Evolutionary conservation across 2,113 vertebrate species (phyloP), one percentile per base, ranked within the genome.

Genomic region (Hystrix cristata): DNA sequence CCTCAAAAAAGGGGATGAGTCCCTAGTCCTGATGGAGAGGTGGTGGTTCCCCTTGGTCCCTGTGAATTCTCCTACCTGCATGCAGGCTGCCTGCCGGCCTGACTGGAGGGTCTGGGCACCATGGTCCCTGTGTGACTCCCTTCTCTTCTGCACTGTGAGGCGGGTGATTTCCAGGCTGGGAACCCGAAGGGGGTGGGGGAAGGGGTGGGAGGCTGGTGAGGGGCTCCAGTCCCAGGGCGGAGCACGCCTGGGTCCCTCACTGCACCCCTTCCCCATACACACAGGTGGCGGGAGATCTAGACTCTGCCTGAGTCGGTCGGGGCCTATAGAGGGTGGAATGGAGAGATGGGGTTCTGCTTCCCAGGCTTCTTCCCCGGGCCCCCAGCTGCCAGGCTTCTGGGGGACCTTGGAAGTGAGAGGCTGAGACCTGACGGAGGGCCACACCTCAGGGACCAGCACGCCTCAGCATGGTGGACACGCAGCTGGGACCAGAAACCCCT

Each of bases 61-160:
- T 74, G 3, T 78, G 59, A 82, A 78, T 84, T 79, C 38, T 88
- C 29, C 90, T 43, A 34, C 14, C 31, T 38, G 31, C 34, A 7
- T 64, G 11, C 5, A 25, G 38, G n/a, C 29, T 0, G 0, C 31
- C 57, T 46, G 27, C 48, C 55, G 2, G 38, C 38, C 38, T 38
- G 38, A 38, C 55, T 57, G 4, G 2, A 57, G 55, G 55, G 55
- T 57, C 16, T 10, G 55, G 55, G 16, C 16, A 16, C 16, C 10
- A 16, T 57, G 38, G 0, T 65, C 19, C 34, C 0, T 62, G 27
- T 81, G 55, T 27, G 14, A 19, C 27, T 59, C 21, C 25, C 21
- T 43, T 72, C 7, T 21, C 15, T 38, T 38, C 62, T 78, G 43
- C 1, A 46, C 53, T 8, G 19, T 5, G 8, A 78, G 43, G 53